Evolutionary conservation across 2,113 vertebrate genomes (phyloP).

Genomic region (Lates calcarifer): DNA sequence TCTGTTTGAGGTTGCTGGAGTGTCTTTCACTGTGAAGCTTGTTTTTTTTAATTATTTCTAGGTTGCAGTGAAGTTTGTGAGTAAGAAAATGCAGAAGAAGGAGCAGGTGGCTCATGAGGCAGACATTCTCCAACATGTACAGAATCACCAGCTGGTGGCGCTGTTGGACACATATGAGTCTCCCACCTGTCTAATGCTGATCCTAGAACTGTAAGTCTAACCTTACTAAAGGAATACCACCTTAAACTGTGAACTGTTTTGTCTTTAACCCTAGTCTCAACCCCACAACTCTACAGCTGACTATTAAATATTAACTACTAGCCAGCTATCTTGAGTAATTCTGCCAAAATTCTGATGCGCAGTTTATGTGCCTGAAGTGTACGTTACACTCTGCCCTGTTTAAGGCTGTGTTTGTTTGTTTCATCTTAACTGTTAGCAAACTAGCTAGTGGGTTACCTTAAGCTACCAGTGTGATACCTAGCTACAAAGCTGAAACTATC

Average conservation of each 20-base stretch:
- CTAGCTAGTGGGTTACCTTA: neutral
- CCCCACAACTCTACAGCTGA: neutral
- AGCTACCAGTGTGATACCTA: neutral
- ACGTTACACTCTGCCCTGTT: too few relatives aligned
- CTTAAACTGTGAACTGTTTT: neutral
- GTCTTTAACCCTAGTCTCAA: neutral
- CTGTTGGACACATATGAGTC: slow-evolving; percentile 95
- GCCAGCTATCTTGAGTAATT: too few relatives aligned
- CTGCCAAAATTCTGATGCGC: too few relatives aligned
- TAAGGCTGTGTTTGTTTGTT: neutral
- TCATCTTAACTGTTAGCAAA: neutral
- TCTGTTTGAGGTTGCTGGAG: neutral
- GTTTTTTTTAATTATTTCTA: neutral
- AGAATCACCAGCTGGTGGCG: slow-evolving; percentile 93
- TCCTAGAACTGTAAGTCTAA: slow-evolving; percentile 94
- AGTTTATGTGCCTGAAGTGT: too few relatives aligned
- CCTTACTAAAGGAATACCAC: neutral
- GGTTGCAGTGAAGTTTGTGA: slow-evolving; percentile 96
- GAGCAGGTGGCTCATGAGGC: slow-evolving; percentile 96
- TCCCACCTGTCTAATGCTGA: slow-evolving; percentile 89
- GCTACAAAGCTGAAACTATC: neutral
- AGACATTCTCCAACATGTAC: slow-evolving; percentile 90
- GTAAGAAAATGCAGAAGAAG: slow-evolving; percentile 98
- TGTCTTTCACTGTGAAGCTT: neutral
- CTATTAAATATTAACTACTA: too few relatives aligned